Conservation (phyloP, 2,113 vertebrate species). For the Laterallus jamaicensis region DNA sequence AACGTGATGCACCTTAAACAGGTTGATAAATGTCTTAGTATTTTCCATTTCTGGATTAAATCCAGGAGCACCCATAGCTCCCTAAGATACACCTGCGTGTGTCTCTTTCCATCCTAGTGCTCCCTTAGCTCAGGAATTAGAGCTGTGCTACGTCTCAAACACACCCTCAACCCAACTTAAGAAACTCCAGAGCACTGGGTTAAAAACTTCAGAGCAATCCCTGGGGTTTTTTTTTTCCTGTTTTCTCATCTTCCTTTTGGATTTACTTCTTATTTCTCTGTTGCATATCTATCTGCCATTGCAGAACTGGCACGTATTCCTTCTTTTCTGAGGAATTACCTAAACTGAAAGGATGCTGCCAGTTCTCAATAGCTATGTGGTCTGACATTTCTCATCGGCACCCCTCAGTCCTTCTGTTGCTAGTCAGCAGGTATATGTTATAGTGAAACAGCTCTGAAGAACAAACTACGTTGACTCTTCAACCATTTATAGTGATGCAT, state of each 20-base stretch:
- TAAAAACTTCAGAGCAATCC: not conserved
- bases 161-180: not conserved
- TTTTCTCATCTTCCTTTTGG: not conserved
- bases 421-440: not conserved
- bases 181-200: not conserved
- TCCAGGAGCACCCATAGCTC: not conserved
- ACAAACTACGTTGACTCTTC: not conserved
- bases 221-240: not conserved
- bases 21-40: not conserved
- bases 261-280: not conserved
- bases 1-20: not conserved
- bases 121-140: not conserved
- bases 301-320: accelerated
- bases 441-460: not conserved
- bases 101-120: not conserved
- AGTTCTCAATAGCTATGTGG: not conserved
- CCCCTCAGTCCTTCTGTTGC: not conserved
- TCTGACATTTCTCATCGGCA: not conserved
- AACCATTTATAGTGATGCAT: not conserved
- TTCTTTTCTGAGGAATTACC: not conserved
- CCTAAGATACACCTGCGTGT: no score
- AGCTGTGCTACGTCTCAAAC: not conserved
- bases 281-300: not conserved
- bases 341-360: not conserved
- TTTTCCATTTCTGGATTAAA: not conserved